Base-by-base conservation (phyloP, 2,797 vertebrate species). In the Eupleurogrammus muticus region DNA sequence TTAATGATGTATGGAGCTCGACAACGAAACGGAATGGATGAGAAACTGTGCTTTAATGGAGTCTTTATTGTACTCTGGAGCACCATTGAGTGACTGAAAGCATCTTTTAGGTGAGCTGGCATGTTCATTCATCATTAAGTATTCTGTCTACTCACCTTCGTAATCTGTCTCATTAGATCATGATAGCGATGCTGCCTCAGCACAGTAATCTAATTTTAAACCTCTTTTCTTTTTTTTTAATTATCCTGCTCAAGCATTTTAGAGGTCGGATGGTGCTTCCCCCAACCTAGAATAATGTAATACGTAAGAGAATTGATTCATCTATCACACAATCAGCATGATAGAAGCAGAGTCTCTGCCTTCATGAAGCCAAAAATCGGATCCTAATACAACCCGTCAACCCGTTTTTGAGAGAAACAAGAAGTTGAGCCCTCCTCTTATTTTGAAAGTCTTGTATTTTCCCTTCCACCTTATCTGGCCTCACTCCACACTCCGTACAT, bases 21-120 rank as follows among this genome's bases (percentile, higher is more conserved):
- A 77, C 17, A 20, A 60, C 36, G 50, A 60, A 66, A 60, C 32
- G 20, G 46, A 73, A 40, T 21, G 9, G 50, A 46, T 63, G 68
- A 28, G 55, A 70, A 65, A 51, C 28, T 0, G 66, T n/a, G 58
- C 23, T 82, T 81, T 92, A 90, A 90, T 87, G 84, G 77, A 83
- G 62, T 58, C 44, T 28, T 77, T 53, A 87, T 75, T 87, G 78
- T 69, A 11, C 87, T 81, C 77, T 12, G 47, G 88, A 86, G 87
- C 51, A 67, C 40, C 46, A 11, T 66, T 52, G 48, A 87, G 50
- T 50, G 23, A 76, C 65, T 76, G 66, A 47, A 82, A 79, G 69
- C 84, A 85, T 87, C 52, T 40, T 50, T 57, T 28, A 71, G 16
- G 19, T 35, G 32, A 75, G 59, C 21, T 2, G 36, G 24, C 52